Conservation (phyloP, 2,888 invertebrate species). For the Platycheirus albimanus region DNA sequence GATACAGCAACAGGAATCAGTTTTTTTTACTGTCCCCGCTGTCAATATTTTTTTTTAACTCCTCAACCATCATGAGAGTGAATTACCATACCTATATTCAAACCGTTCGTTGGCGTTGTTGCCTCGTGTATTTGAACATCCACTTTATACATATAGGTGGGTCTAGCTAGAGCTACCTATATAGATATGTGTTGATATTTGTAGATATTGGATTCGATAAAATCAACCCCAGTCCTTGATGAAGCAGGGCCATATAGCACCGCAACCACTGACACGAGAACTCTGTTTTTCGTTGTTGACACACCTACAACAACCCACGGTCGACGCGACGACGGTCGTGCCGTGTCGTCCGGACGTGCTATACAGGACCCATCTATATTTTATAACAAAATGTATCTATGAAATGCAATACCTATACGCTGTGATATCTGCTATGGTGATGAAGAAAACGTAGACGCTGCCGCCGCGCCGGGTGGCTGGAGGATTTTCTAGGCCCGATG, state of each 20-base stretch:
- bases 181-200: conserved; percentile 52
- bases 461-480: neutral
- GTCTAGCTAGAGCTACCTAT: no score
- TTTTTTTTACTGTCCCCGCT: conserved; percentile 9
- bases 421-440: conserved; percentile 19
- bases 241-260: conserved; percentile 28
- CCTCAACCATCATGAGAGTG: neutral
- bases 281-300: conserved; percentile 62
- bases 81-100: conserved; percentile 40
- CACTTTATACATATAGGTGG: neutral
- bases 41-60: neutral
- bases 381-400: conserved; percentile 58
- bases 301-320: conserved; percentile 67
- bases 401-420: conserved; percentile 45
- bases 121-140: conserved; percentile 3
- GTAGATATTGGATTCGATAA: conserved; percentile 66
- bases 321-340: neutral
- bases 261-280: conserved; percentile 53
- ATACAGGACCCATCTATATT: conserved; percentile 23
- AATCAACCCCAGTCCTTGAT: conserved; percentile 60
- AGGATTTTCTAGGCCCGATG: neutral
- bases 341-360: conserved; percentile 24
- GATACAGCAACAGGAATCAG: neutral
- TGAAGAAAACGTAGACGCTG: conserved; percentile 8
- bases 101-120: no score